phyloP scores from a whole-genome alignment of 2,113 vertebrate species.

The Anoplopoma fimbria region DNA sequence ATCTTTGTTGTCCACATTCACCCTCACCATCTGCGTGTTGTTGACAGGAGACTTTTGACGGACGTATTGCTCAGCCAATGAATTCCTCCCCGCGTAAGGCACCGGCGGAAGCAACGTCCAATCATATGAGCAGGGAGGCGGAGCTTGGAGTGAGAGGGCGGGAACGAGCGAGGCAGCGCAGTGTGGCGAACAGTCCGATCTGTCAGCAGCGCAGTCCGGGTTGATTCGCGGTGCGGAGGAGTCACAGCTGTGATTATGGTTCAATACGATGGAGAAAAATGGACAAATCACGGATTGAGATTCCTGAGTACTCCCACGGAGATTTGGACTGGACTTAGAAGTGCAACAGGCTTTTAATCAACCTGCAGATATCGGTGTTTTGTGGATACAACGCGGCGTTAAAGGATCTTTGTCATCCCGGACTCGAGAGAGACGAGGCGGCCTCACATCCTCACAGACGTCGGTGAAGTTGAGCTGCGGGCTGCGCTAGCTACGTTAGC shows the following conservation, averaged over 20 bases:
- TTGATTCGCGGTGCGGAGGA: not conserved
- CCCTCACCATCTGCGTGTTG: slow-evolving; percentile 68
- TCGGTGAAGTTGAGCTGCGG: slow-evolving; percentile 35
- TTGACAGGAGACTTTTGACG: slow-evolving; percentile 57
- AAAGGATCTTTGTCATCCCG: slow-evolving; percentile 55
- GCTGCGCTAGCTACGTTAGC: slow-evolving; percentile 45
- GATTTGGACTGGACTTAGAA: slow-evolving; percentile 53
- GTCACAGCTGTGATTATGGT: slow-evolving; percentile 11
- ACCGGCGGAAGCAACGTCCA: slow-evolving; percentile 8
- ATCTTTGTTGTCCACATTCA: slow-evolving; percentile 68
- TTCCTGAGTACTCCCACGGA: slow-evolving; percentile 6
- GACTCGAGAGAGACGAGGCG: slow-evolving; percentile 51
- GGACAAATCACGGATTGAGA: slow-evolving; percentile 44
- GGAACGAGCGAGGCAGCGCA: slow-evolving; percentile 5
- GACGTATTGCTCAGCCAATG: slow-evolving; percentile 51
- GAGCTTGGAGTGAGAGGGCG: slow-evolving; percentile 20
- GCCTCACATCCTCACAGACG: slow-evolving; percentile 60
- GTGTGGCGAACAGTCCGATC: slow-evolving; percentile 28
- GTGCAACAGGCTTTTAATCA: not conserved
- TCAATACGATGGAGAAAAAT: slow-evolving; percentile 57
- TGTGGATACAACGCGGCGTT: slow-evolving; percentile 36
- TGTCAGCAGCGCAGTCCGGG: slow-evolving; percentile 52
- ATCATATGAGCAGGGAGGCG: not conserved
- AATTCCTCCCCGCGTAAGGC: accelerated
- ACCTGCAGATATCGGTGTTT: not conserved